Percentiles rank a stretch among this genome's conserved stretches.
Conservation (phyloP, 1,140 invertebrate genomes). For the Magallana angulata region DNA sequence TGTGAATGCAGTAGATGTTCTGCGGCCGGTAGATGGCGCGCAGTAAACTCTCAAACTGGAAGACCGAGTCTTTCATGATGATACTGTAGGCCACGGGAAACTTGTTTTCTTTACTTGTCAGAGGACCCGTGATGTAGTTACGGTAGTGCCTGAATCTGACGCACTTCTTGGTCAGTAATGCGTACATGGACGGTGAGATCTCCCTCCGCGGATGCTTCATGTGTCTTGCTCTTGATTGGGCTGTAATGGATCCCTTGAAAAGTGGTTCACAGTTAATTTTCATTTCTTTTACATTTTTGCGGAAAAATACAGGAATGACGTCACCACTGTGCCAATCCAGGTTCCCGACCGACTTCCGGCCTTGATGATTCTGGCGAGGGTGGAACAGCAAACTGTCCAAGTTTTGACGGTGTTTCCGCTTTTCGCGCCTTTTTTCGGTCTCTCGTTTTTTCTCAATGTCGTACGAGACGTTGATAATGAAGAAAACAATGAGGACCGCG, state of each 20-base stretch:
- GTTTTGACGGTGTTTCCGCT: not conserved
- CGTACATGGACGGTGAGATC: not conserved
- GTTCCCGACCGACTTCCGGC: not conserved
- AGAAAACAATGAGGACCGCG: not conserved
- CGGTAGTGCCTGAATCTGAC: slow-evolving; percentile 1
- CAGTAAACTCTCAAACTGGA: slow-evolving; percentile 69
- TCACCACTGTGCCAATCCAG: not conserved
- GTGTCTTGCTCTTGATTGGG: not conserved
- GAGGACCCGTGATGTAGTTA: slow-evolving; percentile 49
- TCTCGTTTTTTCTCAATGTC: slow-evolving; percentile 24
- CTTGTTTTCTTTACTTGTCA: slow-evolving; percentile 49
- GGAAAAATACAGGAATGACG: not conserved
- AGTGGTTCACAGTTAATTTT: slow-evolving; percentile 3
- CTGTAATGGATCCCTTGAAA: not conserved
- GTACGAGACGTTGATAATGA: slow-evolving; percentile 18
- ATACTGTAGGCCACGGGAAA: slow-evolving; percentile 66
- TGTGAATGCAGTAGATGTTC: slow-evolving; percentile 75
- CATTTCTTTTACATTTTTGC: slow-evolving; percentile 4
- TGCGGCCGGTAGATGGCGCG: slow-evolving; percentile 72
- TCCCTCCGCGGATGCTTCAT: not conserved
- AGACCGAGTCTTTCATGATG: slow-evolving; percentile 63
- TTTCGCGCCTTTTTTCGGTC: slow-evolving; percentile 1
- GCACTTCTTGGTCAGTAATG: slow-evolving; percentile 16
- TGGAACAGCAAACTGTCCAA: not conserved
- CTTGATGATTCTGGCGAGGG: not conserved